These are phyloP conservation scores for Agrochola litura DNA, from an alignment of 2,888 invertebrate genomes.

Conservation along the genomic window DNA sequence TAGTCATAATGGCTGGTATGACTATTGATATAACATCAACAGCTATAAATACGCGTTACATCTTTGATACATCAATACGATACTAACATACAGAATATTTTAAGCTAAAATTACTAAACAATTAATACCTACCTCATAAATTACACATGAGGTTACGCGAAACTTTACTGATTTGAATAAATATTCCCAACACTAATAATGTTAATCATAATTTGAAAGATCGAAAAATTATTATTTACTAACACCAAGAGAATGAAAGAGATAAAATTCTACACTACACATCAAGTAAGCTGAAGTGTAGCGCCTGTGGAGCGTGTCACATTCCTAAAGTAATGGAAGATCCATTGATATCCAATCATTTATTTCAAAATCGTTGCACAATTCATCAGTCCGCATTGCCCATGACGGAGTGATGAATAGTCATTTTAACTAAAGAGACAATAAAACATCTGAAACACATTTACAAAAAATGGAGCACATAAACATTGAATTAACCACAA, in stretches of 20 bases:
- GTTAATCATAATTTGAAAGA: slow-evolving; percentile 20
- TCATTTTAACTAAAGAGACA: slow-evolving; percentile 56
- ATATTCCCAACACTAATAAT: slow-evolving; percentile 9
- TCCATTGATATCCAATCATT: slow-evolving; percentile 63
- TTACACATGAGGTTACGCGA: slow-evolving; percentile 28
- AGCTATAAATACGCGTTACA: slow-evolving; percentile 64
- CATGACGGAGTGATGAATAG: slow-evolving; percentile 87
- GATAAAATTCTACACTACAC: slow-evolving; percentile 56
- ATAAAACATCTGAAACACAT: slow-evolving; percentile 29
- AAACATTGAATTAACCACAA: slow-evolving; percentile 72
- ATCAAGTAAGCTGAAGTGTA: slow-evolving; percentile 59
- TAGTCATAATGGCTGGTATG: slow-evolving; percentile 90
- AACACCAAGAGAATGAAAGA: slow-evolving; percentile 54
- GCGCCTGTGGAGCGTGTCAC: slow-evolving; percentile 70
- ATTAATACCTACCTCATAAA: slow-evolving; percentile 34
- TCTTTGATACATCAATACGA: slow-evolving; percentile 55
- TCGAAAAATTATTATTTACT: slow-evolving; percentile 18
- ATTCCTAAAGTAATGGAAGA: slow-evolving; percentile 68
- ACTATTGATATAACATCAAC: slow-evolving; percentile 82
- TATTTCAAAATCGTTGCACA: slow-evolving; percentile 66
- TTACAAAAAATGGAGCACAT: slow-evolving; percentile 80
- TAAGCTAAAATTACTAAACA: slow-evolving; percentile 28
- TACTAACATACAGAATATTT: slow-evolving; percentile 54
- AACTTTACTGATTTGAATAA: slow-evolving; percentile 18
- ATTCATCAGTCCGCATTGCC: slow-evolving; percentile 90